These are phyloP conservation scores for Ammodytes marinus DNA, from an alignment of 2,113 vertebrate genomes.

Conservation along the genomic window DNA sequence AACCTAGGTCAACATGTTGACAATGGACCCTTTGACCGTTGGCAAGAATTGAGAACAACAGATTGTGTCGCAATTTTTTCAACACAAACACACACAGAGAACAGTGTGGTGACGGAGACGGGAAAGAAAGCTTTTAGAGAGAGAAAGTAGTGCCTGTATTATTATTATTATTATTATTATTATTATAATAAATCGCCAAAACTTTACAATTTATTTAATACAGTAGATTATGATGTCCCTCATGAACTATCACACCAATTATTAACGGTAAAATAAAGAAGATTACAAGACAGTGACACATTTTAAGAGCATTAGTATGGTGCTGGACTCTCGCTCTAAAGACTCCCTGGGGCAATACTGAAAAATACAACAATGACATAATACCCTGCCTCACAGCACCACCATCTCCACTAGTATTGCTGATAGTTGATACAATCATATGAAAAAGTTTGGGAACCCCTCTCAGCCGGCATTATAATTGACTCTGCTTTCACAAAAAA, in stretches of 20 bases:
- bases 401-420: constrained; percentile 8
- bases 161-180: not conserved
- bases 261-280: not conserved
- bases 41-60: constrained; percentile 30
- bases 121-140: constrained; percentile 18
- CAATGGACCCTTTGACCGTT: constrained; percentile 41
- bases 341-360: constrained; percentile 3
- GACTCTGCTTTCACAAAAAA: too few species aligned
- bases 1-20: constrained; percentile 45
- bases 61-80: constrained; percentile 27
- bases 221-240: not conserved
- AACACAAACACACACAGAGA: constrained; percentile 28
- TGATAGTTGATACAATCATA: constrained; percentile 33
- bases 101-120: constrained; percentile 15
- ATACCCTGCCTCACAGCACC: not conserved
- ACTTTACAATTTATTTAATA: not conserved
- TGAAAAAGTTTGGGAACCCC: too few species aligned
- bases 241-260: too few species aligned
- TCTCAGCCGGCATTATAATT: too few species aligned
- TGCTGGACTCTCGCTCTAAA: not conserved
- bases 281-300: not conserved
- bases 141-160: not conserved
- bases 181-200: not conserved
- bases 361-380: constrained; percentile 32
- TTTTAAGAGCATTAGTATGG: not conserved